Percentiles rank a stretch among this genome's conserved stretches.
phyloP scores from a whole-genome alignment of 2,113 vertebrate genomes.

The Eudyptes chrysolophus region DNA sequence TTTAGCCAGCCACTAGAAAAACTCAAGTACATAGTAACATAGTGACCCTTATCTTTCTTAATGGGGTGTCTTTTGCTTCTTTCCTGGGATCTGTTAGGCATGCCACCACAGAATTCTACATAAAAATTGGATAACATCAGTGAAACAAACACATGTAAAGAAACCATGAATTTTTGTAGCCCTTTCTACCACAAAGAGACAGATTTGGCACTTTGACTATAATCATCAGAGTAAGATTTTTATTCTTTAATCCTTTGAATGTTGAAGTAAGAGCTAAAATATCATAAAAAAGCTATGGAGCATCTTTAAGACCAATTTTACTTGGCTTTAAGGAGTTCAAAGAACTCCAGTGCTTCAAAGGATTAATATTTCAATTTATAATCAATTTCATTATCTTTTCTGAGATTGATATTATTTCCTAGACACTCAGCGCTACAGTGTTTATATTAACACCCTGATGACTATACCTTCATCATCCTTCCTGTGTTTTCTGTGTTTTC shows the following conservation, averaged over 20 bases:
- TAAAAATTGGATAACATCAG: background rate
- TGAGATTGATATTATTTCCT: background rate
- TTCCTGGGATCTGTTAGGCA: background rate
- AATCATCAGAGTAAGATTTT: background rate
- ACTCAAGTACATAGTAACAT: background rate
- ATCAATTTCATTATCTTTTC: background rate
- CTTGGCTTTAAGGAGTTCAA: background rate
- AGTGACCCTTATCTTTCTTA: background rate
- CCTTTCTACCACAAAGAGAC: background rate
- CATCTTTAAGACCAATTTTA: background rate
- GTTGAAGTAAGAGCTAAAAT: background rate
- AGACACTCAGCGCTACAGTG: background rate
- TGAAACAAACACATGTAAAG: background rate
- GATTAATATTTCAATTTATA: background rate
- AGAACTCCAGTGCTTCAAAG: background rate
- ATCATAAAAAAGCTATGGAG: accelerated
- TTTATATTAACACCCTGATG: background rate
- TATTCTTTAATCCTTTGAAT: background rate
- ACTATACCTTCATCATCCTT: background rate
- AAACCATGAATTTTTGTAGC: background rate
- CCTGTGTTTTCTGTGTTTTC: background rate
- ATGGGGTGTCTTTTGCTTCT: background rate
- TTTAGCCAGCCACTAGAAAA: background rate
- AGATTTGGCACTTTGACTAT: background rate
- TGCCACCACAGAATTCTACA: background rate